Base-by-base conservation (phyloP, 2,888 invertebrate species). In the Teleiodes luculella region DNA sequence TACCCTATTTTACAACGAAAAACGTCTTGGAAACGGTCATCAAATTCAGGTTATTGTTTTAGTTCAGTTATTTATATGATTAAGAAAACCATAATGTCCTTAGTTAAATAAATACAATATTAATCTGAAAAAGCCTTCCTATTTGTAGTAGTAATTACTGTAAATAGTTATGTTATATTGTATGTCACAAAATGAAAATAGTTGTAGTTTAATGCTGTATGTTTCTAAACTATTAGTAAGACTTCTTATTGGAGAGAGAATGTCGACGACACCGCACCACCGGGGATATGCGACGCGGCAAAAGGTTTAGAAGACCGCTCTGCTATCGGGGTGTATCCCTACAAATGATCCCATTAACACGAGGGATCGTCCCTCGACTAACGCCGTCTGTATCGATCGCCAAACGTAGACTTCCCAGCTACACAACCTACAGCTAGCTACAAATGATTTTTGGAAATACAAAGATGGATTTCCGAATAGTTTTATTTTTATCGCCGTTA, bases 331-430 rank as follows among this genome's bases (percentile, higher is more conserved):
- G 57, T 55, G 58, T 58, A 61, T 62, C 59, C 59, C 71, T 77
- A 74, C 74, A 76, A 78, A 78, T 77, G 76, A 76, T 74, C 70
- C 76, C 74, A 78, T 78, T 80, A 78, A 67, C 72, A 72, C 76
- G 64, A 64, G 75, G 76, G 76, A 67, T 73, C 70, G 71, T 71
- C 77, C 76, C 78, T 64, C 68, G 62, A 65, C 67, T 70, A 60
- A 62, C 75, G 67, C 66, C 65, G 66, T 64, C 71, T 68, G 71
- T 79, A 80, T 80, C 69, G 79, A 80, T 79, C 78, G 72, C 50
- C 39, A 33, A 43, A 24, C 50, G 30, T 50, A 35, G 11, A 31
- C 43, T 11, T 45, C 45, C 50, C 13, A 49, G 50, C 16, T 43
- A 49, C 45, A 8, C 49, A 48, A 35, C 35, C n/a, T 35, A 13